phyloP scores from a whole-genome alignment of 2,797 vertebrate genomes.

The Microctenopoma stevenorrisi region DNA sequence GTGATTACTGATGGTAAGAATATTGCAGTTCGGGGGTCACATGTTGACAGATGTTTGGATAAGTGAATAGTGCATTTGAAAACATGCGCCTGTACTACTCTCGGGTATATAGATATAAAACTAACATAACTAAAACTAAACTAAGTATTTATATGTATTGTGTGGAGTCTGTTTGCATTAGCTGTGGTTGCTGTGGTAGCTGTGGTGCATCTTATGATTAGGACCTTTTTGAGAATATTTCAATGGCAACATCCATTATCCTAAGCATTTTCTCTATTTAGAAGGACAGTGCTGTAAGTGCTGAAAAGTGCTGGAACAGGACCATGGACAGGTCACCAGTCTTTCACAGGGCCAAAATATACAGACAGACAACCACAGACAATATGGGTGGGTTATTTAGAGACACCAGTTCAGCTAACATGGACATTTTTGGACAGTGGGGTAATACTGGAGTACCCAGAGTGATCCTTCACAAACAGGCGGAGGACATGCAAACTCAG shows the following conservation, averaged over 20 bases:
- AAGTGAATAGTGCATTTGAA: constrained; percentile 20
- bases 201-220: constrained; percentile 8
- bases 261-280: too few relatives aligned
- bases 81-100: constrained; percentile 7
- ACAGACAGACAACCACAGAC: too few relatives aligned
- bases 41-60: constrained; percentile 33
- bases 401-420: too few relatives aligned
- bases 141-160: constrained; percentile 1
- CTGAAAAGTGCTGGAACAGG: too few relatives aligned
- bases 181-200: constrained; percentile 14
- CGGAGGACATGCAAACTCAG: too few relatives aligned
- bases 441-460: too few relatives aligned
- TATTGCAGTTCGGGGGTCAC: constrained; percentile 22
- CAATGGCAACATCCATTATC: neutral
- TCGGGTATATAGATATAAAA: neutral
- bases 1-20: constrained; percentile 39
- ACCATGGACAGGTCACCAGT: too few relatives aligned
- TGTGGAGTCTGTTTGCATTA: constrained; percentile 13
- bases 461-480: too few relatives aligned
- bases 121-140: neutral
- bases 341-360: too few relatives aligned
- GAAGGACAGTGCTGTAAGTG: too few relatives aligned
- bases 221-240: constrained; percentile 25
- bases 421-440: too few relatives aligned
- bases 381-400: too few relatives aligned